Base-by-base conservation (phyloP, 2,113 vertebrate species). In the Cynoglossus semilaevis region DNA sequence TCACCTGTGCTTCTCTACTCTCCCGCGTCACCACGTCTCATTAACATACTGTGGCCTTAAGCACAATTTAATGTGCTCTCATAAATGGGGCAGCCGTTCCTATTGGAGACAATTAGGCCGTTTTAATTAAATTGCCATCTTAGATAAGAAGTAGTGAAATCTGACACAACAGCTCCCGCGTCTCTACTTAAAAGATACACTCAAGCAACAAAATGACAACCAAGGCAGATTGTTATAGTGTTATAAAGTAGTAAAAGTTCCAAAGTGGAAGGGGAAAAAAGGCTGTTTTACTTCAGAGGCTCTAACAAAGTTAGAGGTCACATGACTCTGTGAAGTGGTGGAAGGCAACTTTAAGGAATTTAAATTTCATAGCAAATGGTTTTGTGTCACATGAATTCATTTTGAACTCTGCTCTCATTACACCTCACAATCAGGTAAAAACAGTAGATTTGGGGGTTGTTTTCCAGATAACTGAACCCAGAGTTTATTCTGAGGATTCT, bases 381-480 rank as follows among this genome's bases (percentile, higher is more conserved):
- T n/a, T n/a, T n/a, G n/a, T n/a, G n/a, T n/a, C n/a, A n/a, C n/a
- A n/a, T n/a, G n/a, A n/a, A n/a, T n/a, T n/a, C n/a, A n/a, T n/a
- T n/a, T n/a, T n/a, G n/a, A n/a, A n/a, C n/a, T n/a, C n/a, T n/a
- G n/a, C n/a, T n/a, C n/a, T n/a, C n/a, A n/a, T n/a, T n/a, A n/a
- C n/a, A n/a, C n/a, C n/a, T n/a, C n/a, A n/a, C n/a, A n/a, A n/a
- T n/a, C n/a, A n/a, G n/a, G n/a, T n/a, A n/a, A n/a, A n/a, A n/a
- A n/a, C n/a, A n/a, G n/a, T n/a, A n/a, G n/a, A n/a, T n/a, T n/a
- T n/a, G n/a, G n/a, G n/a, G 5, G 57, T 46, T 67, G 75, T 79
- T 75, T 85, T n/a, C n/a, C n/a, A n/a, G 80, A 76, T 81, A 78
- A 67, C 72, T 77, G 66, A 70, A 81, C 74, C 67, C 60, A 71